Evolutionary conservation across 2,888 invertebrate species (phyloP), one percentile per base, ranked within the genome.

Genomic region (Dioctria linearis): DNA sequence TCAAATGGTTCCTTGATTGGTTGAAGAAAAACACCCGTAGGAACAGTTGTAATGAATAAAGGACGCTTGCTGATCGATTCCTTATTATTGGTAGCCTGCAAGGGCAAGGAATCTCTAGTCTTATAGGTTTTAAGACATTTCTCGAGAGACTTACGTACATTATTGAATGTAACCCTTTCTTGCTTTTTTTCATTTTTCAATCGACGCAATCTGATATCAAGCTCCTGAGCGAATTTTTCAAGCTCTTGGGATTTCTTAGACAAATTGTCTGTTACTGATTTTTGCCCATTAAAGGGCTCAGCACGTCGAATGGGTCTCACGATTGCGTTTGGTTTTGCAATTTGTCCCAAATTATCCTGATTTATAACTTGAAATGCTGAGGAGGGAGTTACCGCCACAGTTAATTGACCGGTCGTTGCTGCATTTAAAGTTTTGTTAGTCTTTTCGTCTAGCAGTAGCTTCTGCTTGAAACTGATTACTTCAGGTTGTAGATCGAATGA

Each of bases 1-100:
- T 0, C 25, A 25, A 25, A 25, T 80, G 87, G 84, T 71, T 89
- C 88, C 5, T 94, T 94, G 63, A 95, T 94, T 4, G 96, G 95
- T 85, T 94, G 92, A 83, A 95, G 89, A 86, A 95, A 96, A 85
- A 93, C 92, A 3, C 96, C 96, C 76, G 92, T 92, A 84, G 93
- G 94, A 63, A 96, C 96, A 0, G 95, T 95, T 8, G 95, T 95
- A 83, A 95, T 93, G 86, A 96, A 96, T 8, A 95, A 92, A 81
- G 92, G 92, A 81, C 90, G 89, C 69, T 88, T 89, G 79, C 85
- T 83, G 73, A 84, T 78, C 79, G 83, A 79, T 54, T 86, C 85
- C 43, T 85, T 84, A 80, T 83, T 85, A 80, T 85, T 85, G 59
- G 84, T 85, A 25, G 25, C 25, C 86, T 87, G 85, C 88, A 81